Conservation (phyloP, 2,113 vertebrate genomes). For the Thryonomys swinderianus region DNA sequence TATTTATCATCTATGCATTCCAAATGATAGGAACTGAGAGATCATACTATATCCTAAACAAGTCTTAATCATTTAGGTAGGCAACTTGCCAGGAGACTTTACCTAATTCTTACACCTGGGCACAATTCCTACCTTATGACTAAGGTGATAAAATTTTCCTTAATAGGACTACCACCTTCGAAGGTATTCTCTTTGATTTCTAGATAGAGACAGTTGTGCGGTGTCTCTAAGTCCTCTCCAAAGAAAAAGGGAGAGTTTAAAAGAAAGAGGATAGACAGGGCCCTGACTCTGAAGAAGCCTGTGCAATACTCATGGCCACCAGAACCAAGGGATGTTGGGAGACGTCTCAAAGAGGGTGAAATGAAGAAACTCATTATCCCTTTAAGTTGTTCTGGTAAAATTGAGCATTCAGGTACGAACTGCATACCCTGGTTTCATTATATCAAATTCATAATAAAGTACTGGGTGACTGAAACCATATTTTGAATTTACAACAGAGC, state of each 20-base stretch:
- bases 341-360: neutral
- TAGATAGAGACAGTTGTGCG: neutral
- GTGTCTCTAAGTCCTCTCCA: neutral
- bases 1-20: neutral
- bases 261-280: neutral
- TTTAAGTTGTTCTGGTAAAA: neutral
- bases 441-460: neutral
- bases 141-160: neutral
- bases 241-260: too few species aligned
- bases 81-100: neutral
- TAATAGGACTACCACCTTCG: neutral
- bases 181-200: neutral
- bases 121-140: neutral
- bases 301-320: rapidly evolving
- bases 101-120: too few species aligned
- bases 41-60: neutral
- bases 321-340: neutral
- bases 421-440: neutral
- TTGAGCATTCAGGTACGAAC: neutral
- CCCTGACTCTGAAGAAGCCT: neutral
- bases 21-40: neutral
- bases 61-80: neutral
- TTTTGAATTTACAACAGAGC: neutral
- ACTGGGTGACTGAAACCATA: neutral
- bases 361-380: neutral